Base-by-base conservation (phyloP, 2,888 invertebrate genomes). In the Drosophila merina region DNA sequence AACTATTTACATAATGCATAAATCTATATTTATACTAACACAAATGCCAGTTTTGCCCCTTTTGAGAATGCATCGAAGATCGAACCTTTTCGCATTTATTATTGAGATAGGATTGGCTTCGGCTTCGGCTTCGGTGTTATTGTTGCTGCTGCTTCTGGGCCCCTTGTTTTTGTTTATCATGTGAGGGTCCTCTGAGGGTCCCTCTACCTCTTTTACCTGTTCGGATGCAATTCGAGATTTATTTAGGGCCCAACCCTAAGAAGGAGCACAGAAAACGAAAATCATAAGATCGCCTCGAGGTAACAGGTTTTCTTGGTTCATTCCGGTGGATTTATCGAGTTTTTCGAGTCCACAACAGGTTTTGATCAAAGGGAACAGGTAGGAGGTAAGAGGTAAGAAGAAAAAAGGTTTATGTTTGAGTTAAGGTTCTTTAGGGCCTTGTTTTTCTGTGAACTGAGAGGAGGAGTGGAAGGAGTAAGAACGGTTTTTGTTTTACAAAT, bases 181-280 rank as follows among this genome's bases (percentile, higher is more conserved):
- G 60, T 26, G 9, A 54, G 63, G 54, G 47, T 54, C 64, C 63
- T 20, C 14, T 20, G 8, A 20, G 49, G 44, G 36, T 31, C 25
- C 45, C 36, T 42, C 40, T 44, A n/a, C 49, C 12, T 36, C 77
- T 81, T 66, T 75, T 81, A 81, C 81, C 81, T 82, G 85, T 82
- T 78, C 58, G 54, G 72, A 81, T 82, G 81, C 70, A 85, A 82
- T 79, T 68, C 63, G 77, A 85, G 85, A 85, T 77, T 82, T 73
- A 78, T 84, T 77, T 63, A 50, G 55, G 57, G 57, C 70, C 54
- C 63, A 56, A 51, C 54, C 71, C 64, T 63, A 64, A 74, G 70
- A 82, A 77, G 63, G 57, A 60, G 60, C 58, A 40, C 76, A 72
- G 47, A 58, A 74, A 85, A 85, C 74, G 58, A 58, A 73, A 62